Evolutionary conservation across 2,797 vertebrate species (phyloP).

Genomic region (Pterois miles): DNA sequence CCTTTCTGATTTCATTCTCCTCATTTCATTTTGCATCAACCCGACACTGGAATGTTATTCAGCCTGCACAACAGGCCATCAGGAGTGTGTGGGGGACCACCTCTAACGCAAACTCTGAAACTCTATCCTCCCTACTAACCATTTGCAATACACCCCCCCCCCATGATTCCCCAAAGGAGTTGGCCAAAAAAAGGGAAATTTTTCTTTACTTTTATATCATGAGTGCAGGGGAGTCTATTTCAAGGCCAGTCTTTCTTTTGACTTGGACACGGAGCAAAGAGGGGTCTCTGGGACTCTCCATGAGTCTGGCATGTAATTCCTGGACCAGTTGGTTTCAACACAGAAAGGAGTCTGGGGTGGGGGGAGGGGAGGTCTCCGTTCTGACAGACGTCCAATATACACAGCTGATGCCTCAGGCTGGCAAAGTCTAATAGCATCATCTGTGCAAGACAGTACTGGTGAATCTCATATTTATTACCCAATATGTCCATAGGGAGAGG

Average conservation of each 20-base stretch:
- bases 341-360: conserved; percentile 35
- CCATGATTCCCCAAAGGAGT: conserved; percentile 32
- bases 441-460: conserved; percentile 71
- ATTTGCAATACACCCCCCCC: conserved; percentile 31
- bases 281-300: conserved; percentile 64
- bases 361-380: conserved; percentile 33
- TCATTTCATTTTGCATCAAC: conserved; percentile 65
- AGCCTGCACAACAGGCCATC: conserved; percentile 61
- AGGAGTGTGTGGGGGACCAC: conserved; percentile 32
- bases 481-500: conserved; percentile 68
- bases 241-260: conserved; percentile 63
- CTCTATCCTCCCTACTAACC: conserved; percentile 47
- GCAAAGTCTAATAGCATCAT: conserved; percentile 77
- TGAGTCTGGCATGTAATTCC: conserved; percentile 70
- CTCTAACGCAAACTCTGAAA: conserved; percentile 74
- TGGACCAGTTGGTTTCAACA: conserved; percentile 74
- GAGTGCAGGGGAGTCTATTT: conserved; percentile 30
- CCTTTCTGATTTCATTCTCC: conserved; percentile 58
- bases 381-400: conserved; percentile 75
- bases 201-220: conserved; percentile 45
- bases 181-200: conserved; percentile 31
- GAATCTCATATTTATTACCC: conserved; percentile 75
- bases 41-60: conserved; percentile 72
- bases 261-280: conserved; percentile 59
- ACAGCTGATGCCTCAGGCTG: conserved; percentile 77